These are phyloP conservation scores for Centropristis striata DNA, from an alignment of 2,113 vertebrate genomes.

Conservation along the genomic window DNA sequence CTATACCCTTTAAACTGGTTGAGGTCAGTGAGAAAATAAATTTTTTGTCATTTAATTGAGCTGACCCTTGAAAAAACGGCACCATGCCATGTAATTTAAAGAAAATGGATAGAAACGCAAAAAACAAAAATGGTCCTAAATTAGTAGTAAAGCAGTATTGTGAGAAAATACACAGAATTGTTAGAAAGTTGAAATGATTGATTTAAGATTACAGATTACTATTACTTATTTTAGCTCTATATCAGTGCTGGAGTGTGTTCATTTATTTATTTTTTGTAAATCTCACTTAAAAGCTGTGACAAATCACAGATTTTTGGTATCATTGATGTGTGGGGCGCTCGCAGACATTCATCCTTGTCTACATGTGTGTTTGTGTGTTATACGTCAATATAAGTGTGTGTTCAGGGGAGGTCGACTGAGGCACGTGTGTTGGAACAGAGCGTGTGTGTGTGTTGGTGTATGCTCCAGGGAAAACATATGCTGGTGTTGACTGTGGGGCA, in stretches of 20 bases:
- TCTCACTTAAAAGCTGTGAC: constrained; percentile 13
- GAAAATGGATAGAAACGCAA: neutral
- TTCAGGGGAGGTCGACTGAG: constrained; percentile 29
- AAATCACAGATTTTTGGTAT: neutral
- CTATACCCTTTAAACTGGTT: no score
- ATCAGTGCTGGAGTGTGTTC: neutral
- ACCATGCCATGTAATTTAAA: neutral
- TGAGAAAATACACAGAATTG: neutral
- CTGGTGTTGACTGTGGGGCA: constrained; percentile 63
- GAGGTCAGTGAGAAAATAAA: neutral
- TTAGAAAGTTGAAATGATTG: neutral
- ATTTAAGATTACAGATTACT: neutral
- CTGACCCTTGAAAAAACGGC: neutral
- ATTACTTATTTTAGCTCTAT: neutral
- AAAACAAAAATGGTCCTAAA: neutral
- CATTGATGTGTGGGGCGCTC: neutral
- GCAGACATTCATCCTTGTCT: constrained; percentile 15
- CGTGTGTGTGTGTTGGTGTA: constrained; percentile 66
- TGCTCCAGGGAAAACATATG: constrained; percentile 77
- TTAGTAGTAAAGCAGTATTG: neutral
- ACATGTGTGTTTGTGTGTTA: constrained; percentile 28
- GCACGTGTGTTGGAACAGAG: constrained; percentile 62
- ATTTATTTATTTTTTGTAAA: neutral
- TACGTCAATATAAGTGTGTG: constrained; percentile 27
- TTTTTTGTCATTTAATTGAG: neutral